Percentiles rank a stretch among this genome's conserved stretches.
These are phyloP conservation scores for Leptura quadrifasciata DNA, from an alignment of 2,888 invertebrate genomes.

Conservation along the genomic window DNA sequence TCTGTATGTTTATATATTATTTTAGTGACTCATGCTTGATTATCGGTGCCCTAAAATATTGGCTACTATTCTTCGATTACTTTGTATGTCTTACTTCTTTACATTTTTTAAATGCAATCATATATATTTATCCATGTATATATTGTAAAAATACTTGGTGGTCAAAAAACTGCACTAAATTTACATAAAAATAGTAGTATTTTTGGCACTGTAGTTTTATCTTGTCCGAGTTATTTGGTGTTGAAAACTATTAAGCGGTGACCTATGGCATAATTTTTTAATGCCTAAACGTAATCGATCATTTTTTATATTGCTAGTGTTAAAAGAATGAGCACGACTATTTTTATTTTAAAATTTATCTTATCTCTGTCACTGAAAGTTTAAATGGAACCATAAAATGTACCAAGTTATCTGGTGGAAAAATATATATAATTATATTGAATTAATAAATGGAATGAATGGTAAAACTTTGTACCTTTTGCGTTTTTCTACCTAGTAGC, in stretches of 20 bases:
- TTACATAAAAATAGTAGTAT: not conserved
- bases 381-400: not conserved
- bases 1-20: no score
- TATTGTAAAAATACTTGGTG: conserved; percentile 8
- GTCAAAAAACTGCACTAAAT: conserved; percentile 6
- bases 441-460: not conserved
- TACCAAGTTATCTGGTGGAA: not conserved
- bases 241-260: conserved; percentile 17
- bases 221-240: not conserved
- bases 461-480: conserved; percentile 3
- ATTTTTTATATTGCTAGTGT: conserved; percentile 23
- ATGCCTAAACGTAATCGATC: conserved; percentile 12
- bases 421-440: not conserved
- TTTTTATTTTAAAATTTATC: conserved; percentile 13
- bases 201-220: conserved; percentile 6
- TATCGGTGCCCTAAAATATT: not conserved
- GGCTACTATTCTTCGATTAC: not conserved
- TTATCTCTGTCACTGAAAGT: not conserved
- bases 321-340: conserved; percentile 5
- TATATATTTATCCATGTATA: conserved; percentile 17
- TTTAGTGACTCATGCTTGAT: no score
- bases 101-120: conserved; percentile 13
- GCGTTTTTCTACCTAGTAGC: not conserved
- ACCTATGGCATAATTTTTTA: conserved; percentile 17
- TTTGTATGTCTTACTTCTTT: not conserved